phyloP scores from a whole-genome alignment of 2,888 invertebrate species.

The Nephrotoma appendiculata region DNA sequence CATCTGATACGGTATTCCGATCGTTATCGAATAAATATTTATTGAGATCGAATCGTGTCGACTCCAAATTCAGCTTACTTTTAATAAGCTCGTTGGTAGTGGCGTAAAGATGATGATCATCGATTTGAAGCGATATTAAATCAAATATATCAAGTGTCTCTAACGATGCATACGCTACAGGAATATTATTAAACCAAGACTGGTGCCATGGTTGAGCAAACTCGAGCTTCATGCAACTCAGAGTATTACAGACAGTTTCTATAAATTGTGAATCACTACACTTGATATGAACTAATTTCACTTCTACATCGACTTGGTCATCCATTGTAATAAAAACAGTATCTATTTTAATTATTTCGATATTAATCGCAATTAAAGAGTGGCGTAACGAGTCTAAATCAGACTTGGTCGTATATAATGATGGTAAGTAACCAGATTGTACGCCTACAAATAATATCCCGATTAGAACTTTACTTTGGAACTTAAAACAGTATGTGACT shows the following conservation, averaged over 20 bases:
- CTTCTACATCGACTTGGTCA: neutral
- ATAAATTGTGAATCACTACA: neutral
- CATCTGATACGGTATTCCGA: neutral
- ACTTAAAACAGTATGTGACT: neutral
- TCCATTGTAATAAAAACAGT: neutral
- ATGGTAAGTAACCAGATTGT: neutral
- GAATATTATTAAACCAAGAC: neutral
- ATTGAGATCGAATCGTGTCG: neutral
- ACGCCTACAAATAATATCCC: neutral
- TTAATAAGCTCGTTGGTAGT: neutral
- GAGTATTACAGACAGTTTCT: neutral
- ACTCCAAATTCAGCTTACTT: neutral
- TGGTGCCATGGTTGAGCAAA: neutral
- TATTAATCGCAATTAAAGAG: neutral
- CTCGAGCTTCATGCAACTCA: neutral
- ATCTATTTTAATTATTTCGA: neutral
- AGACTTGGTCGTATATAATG: neutral
- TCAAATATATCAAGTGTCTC: neutral
- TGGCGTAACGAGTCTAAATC: neutral
- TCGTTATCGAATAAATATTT: neutral
- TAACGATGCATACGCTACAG: neutral
- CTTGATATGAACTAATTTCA: neutral
- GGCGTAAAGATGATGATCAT: neutral
- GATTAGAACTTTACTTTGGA: neutral
- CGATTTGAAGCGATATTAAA: neutral